Evolutionary conservation across 30 jellyfish, hydroid and myxozoan species (phyloP).

Genomic region (Aurelia sp.): DNA sequence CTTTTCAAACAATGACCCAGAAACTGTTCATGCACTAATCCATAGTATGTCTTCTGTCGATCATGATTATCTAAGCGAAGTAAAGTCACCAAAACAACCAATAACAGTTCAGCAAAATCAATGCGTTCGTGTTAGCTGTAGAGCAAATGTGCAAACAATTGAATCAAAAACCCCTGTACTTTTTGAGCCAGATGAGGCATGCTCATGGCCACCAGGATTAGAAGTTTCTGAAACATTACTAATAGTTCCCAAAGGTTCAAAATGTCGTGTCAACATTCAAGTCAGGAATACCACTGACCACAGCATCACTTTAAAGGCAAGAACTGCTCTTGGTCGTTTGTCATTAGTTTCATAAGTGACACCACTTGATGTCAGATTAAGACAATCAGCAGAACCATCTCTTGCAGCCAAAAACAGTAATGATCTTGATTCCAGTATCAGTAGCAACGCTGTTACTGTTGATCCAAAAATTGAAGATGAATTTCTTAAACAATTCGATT

Average conservation of each 20-base stretch:
- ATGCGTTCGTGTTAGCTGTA: conserved; percentile 22
- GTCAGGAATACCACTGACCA: too few relatives aligned
- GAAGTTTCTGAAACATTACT: conserved; percentile 18
- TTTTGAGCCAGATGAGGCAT: conserved; percentile 26
- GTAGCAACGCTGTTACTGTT: conserved; percentile 9
- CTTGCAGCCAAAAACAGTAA: too few relatives aligned
- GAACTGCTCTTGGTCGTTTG: too few relatives aligned
- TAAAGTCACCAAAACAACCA: conserved; percentile 29
- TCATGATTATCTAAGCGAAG: not conserved
- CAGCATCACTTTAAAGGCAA: too few relatives aligned
- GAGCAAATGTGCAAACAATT: conserved; percentile 25
- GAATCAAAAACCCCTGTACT: conserved; percentile 18
- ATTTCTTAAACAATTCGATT: not conserved
- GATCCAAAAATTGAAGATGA: conserved; percentile 3
- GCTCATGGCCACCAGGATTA: conserved; percentile 23
- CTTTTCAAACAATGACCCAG: too few relatives aligned
- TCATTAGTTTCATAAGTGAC: too few relatives aligned
- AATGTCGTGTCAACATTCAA: too few relatives aligned
- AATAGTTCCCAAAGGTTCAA: too few relatives aligned
- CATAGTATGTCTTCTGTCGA: too few relatives aligned
- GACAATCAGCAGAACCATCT: too few relatives aligned
- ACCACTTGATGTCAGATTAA: too few relatives aligned
- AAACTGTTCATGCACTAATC: too few relatives aligned
- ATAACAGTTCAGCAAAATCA: conserved; percentile 33
- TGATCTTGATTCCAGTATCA: not conserved